Base-by-base conservation (phyloP, 2,113 vertebrate species). In the Passer domesticus region DNA sequence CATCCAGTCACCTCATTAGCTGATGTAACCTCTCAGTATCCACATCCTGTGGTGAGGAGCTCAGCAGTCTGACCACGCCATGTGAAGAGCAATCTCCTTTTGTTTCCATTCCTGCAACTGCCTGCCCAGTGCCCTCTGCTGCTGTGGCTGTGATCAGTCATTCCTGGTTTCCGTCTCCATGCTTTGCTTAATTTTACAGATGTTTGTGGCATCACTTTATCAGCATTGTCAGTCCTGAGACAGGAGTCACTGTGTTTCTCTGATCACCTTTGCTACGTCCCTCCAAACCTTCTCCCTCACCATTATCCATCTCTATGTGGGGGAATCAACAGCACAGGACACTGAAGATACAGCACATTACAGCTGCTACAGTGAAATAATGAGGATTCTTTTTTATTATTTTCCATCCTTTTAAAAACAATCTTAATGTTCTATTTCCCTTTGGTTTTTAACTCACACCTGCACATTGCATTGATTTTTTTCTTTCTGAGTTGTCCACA, bases 1-100 rank as follows among this genome's bases (percentile, higher is more conserved):
- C 96, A 97, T 78, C 73, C 76, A 93, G 89, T 84, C 95, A 94
- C 89, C 86, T 94, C 94, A 88, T 97, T 93, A 96, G 95, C 91
- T 95, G 95, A 96, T 91, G 92, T 89, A 95, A 97, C 80, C 60
- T 95, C 86, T 81, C 60, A 89, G 83, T 44, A 78, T 78, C 80
- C 95, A 94, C 90, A 96, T 94, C 92, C 94, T 97, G 91, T 78
- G 96, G 92, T 72, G 66, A 97, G 77, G 22, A 94, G 60, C 64
- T 90, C 60, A 1, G 73, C 83, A 92, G 73, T 60, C 80, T 75
- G 52, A 81, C 76, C 79, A 68, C 0, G 0, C 44, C 53, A 62
- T 3, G 6, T 35, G 68, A 92, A 83, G 39, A 88, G 43, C 76
- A 69, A 86, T 41, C 86, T 89, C 83, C 77, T 83, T 90, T 86